These are phyloP conservation scores for Meda fulgida DNA, from an alignment of 2,797 vertebrate species.

Conservation along the genomic window DNA sequence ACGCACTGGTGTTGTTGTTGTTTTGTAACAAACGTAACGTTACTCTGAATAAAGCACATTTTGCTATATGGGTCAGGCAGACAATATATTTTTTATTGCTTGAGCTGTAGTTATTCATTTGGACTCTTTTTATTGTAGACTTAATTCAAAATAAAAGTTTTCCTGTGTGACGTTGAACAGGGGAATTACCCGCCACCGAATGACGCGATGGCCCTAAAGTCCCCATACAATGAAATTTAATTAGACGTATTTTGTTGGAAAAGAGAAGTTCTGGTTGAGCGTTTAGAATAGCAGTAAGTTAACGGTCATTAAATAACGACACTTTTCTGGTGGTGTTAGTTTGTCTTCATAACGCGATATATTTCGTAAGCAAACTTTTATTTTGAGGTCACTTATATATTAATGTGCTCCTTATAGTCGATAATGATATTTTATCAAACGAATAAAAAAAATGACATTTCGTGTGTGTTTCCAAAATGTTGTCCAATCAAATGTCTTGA, in stretches of 20 bases:
- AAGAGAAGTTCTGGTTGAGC: too few relatives aligned
- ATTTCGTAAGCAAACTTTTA: not conserved
- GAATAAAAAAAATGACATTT: too few relatives aligned
- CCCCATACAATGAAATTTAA: not conserved
- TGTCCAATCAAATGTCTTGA: not conserved
- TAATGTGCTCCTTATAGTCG: too few relatives aligned
- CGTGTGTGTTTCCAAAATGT: not conserved
- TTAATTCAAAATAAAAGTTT: conserved; percentile 5
- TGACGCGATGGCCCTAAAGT: not conserved
- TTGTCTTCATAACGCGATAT: too few relatives aligned
- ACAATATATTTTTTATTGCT: not conserved
- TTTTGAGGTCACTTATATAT: not conserved
- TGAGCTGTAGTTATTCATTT: not conserved
- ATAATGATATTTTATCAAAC: too few relatives aligned
- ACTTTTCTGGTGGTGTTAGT: too few relatives aligned
- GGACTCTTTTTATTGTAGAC: not conserved
- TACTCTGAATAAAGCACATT: not conserved
- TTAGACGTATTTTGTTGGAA: not conserved
- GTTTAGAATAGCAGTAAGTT: too few relatives aligned
- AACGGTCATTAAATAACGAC: too few relatives aligned
- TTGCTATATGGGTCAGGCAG: too few relatives aligned
- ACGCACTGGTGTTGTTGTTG: not conserved
- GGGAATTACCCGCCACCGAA: not conserved
- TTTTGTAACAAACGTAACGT: too few relatives aligned
- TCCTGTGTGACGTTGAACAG: not conserved